These are phyloP conservation scores for Pararge aegeria DNA, from an alignment of 1,140 invertebrate genomes.

Conservation along the genomic window DNA sequence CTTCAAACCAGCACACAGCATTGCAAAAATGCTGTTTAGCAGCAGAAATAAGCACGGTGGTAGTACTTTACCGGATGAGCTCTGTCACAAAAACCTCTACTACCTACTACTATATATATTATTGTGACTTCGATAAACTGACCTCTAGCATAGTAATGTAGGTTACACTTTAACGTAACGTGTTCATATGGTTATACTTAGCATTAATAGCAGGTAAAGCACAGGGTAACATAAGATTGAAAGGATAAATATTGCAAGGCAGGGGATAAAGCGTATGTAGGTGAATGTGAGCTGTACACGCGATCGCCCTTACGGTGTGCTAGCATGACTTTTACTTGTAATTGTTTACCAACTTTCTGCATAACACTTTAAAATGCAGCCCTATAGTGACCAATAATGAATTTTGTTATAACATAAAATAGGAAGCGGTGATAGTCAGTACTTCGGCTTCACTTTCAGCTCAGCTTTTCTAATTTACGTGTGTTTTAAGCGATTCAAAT, in stretches of 20 bases:
- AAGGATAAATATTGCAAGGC: conserved; percentile 19
- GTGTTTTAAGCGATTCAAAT: no score
- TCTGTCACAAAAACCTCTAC: no score
- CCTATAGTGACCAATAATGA: no score
- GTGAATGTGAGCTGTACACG: conserved; percentile 21
- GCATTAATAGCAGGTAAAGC: background rate
- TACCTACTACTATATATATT: no score
- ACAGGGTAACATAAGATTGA: conserved; percentile 1
- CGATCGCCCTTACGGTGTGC: conserved; percentile 22
- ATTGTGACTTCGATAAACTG: background rate
- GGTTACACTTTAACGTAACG: background rate
- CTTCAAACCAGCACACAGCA: no score
- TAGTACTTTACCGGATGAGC: no score
- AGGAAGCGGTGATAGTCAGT: no score
- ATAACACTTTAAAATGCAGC: background rate
- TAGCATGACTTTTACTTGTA: conserved; percentile 15
- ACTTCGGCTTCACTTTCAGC: no score
- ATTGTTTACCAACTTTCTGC: conserved; percentile 1
- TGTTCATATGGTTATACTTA: conserved; percentile 1
- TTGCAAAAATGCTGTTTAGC: no score
- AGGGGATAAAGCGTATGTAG: conserved; percentile 19
- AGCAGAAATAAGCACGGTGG: no score
- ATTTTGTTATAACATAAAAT: no score
- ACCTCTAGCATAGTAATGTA: background rate
- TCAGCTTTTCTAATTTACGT: no score